Evolutionary conservation across 2,888 invertebrate species (phyloP), one percentile per base, ranked within the genome.

Genomic region (Seira musarum): DNA sequence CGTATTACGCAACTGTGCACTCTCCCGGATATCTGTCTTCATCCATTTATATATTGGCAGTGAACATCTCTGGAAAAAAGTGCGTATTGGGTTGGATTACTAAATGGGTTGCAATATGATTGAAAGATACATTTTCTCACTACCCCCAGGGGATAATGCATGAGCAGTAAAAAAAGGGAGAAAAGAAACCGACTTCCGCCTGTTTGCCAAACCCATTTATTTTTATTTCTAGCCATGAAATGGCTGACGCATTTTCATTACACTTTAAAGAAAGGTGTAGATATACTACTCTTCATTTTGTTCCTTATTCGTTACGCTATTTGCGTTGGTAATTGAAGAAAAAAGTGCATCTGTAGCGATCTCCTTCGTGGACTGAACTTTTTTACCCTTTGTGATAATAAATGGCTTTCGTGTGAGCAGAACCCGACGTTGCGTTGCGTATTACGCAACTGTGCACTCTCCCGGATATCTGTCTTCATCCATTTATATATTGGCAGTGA

Each of bases 171-270:
- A 72, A 63, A 63, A 61, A 67, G 40, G n/a, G n/a, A 17, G 40
- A 40, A 63, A n/a, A 63, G 60, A 71, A 63, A 46, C 21, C 63
- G 19, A 46, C 66, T 73, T 66, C 30, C 57, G 49, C 25, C 53
- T 53, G 53, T 17, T 57, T 65, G 68, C 74, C 74, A 75, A 75
- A 67, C 61, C 67, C 74, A 75, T 75, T 75, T 75, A 75, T 75
- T 75, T 75, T 75, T 75, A 74, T 74, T 74, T 66, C 66, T 74
- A n/a, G n/a, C n/a, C n/a, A n/a, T n/a, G n/a, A n/a, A n/a, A n/a
- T n/a, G n/a, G n/a, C n/a, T n/a, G n/a, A 30, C 10, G n/a, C 10
- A n/a, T 19, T 35, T 69, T 25, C 69, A 69, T 69, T 69, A 57
- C 69, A 46, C 46, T 65, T 65, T 65, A 17, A 40, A 66, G 67